Conservation (phyloP, 2,888 invertebrate species). For the Trichogramma evanescens region DNA sequence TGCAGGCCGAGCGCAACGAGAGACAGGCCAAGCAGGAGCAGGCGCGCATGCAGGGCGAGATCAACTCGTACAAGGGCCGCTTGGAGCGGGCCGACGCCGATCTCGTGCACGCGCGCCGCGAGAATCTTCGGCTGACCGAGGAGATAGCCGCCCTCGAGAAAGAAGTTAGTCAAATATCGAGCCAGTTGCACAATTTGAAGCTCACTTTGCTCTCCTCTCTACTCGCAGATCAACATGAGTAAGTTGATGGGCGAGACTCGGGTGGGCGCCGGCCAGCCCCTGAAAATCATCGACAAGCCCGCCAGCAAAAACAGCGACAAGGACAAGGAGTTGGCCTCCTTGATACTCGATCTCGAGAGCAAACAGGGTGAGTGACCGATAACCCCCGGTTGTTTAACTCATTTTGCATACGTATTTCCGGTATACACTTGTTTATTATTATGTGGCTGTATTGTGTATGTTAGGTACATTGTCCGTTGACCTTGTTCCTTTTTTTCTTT, state of each 20-base stretch:
- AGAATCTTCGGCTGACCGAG: slow-evolving; percentile 70
- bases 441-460: slow-evolving; percentile 44
- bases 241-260: slow-evolving; percentile 17
- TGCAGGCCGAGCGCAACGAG: slow-evolving; percentile 59
- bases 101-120: slow-evolving; percentile 69
- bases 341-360: slow-evolving; percentile 72
- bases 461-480: slow-evolving; percentile 42
- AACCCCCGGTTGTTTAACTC: neutral
- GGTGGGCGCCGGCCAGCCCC: neutral
- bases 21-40: slow-evolving; percentile 71
- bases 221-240: slow-evolving; percentile 40
- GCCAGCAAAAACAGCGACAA: slow-evolving; percentile 19
- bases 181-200: neutral
- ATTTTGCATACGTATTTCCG: no score
- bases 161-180: slow-evolving; percentile 54
- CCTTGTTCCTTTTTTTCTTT: no score
- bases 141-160: slow-evolving; percentile 74
- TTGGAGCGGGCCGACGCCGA: slow-evolving; percentile 76
- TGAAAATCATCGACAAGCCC: neutral
- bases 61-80: slow-evolving; percentile 55
- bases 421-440: neutral
- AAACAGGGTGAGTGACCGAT: slow-evolving; percentile 68
- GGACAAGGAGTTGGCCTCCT: slow-evolving; percentile 48
- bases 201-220: neutral
- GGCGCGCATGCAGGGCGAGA: slow-evolving; percentile 68